phyloP scores from a whole-genome alignment of 2,113 vertebrate species.

The Psephotus haematonotus region DNA sequence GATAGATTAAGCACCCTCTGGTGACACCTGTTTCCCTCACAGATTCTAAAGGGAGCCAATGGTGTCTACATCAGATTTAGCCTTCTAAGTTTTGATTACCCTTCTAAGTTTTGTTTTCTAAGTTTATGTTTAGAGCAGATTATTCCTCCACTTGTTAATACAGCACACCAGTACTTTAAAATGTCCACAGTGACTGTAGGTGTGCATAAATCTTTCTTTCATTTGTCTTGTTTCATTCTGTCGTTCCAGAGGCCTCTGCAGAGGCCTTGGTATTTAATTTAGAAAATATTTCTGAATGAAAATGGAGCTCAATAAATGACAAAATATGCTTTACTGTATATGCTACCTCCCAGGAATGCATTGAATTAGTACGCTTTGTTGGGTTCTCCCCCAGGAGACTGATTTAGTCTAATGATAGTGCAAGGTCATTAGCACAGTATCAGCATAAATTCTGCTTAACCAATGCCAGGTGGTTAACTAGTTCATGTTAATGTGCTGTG shows the following conservation, averaged over 20 bases:
- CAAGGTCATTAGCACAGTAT: constrained; percentile 51
- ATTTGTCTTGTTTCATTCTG: background rate
- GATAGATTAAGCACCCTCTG: background rate
- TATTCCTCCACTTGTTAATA: background rate
- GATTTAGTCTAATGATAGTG: constrained; percentile 49
- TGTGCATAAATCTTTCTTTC: background rate
- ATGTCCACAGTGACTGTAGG: background rate
- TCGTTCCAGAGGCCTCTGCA: background rate
- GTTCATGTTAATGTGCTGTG: constrained; percentile 7
- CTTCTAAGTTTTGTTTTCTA: background rate
- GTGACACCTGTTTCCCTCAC: background rate
- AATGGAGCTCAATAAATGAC: background rate
- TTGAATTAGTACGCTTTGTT: constrained; percentile 33
- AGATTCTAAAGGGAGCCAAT: background rate
- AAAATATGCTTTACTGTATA: constrained; percentile 28
- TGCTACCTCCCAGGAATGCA: background rate
- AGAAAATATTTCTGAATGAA: constrained; percentile 22
- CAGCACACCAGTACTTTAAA: background rate
- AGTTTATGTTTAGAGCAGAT: background rate
- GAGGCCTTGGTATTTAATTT: background rate
- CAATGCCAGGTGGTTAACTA: constrained; percentile 41
- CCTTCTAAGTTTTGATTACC: background rate
- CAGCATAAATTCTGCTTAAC: constrained; percentile 57
- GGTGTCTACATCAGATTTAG: background rate
- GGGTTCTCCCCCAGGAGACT: constrained; percentile 12